Evolutionary conservation across 2,888 invertebrate species (phyloP).

Genomic region (Lithophane socia): DNA sequence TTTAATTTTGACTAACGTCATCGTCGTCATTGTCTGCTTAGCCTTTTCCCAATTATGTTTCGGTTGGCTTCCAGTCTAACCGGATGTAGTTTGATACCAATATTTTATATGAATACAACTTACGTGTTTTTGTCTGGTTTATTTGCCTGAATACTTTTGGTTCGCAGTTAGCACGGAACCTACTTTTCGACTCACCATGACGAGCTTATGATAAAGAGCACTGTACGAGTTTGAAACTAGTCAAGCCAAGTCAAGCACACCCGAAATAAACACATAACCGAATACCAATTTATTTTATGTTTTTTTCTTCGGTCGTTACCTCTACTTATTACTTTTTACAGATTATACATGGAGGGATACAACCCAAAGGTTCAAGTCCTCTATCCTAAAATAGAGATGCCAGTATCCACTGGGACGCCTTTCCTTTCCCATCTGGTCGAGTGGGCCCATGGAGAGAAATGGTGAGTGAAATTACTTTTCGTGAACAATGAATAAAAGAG

Average conservation of each 20-base stretch:
- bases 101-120: neutral
- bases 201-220: no score
- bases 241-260: neutral
- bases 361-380: conserved; percentile 93
- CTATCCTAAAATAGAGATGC: conserved; percentile 94
- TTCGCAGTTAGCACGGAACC: neutral
- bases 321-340: conserved; percentile 73
- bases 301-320: neutral
- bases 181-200: neutral
- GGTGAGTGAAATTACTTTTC: conserved; percentile 79
- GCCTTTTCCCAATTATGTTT: neutral
- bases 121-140: neutral
- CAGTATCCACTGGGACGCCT: conserved; percentile 96
- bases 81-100: neutral
- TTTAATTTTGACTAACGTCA: neutral
- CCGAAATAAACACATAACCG: neutral
- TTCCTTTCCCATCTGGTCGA: conserved; percentile 94
- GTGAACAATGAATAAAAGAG: neutral
- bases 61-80: neutral
- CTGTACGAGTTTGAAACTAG: neutral
- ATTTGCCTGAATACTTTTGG: neutral
- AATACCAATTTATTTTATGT: neutral
- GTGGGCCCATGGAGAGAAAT: conserved; percentile 95
- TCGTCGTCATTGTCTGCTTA: neutral
- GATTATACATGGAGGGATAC: conserved; percentile 94